Percentiles rank a stretch among this genome's conserved stretches.
Evolutionary conservation across 2,113 vertebrate species (phyloP).

Genomic region (Hippopotamus amphibius): DNA sequence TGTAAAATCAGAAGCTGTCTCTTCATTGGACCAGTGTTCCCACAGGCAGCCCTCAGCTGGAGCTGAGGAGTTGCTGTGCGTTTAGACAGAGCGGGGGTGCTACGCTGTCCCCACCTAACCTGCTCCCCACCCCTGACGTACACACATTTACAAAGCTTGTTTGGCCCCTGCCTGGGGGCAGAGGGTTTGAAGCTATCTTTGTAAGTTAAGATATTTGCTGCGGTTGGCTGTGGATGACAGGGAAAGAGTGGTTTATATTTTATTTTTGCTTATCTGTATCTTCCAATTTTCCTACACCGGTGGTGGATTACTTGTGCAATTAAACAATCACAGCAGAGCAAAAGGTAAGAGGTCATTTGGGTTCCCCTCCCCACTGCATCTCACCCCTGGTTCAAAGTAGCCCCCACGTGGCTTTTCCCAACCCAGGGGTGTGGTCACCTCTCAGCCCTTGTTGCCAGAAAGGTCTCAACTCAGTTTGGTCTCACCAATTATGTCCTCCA

Average conservation of each 20-base stretch:
- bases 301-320: background rate
- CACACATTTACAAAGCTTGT: background rate
- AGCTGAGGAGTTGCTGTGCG: background rate
- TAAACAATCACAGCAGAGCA: background rate
- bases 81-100: rapidly evolving
- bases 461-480: background rate
- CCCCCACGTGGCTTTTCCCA: background rate
- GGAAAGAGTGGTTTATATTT: background rate
- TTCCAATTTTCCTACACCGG: background rate
- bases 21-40: background rate
- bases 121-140: background rate
- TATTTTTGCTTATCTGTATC: background rate
- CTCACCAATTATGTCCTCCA: rapidly evolving
- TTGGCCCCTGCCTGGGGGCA: background rate
- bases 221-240: background rate
- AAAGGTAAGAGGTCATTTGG: background rate
- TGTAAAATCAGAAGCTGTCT: background rate
- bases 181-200: no score
- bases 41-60: rapidly evolving
- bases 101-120: background rate
- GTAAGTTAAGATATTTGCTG: background rate
- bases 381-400: background rate
- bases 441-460: background rate
- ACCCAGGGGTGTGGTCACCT: background rate
- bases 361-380: background rate